These are phyloP conservation scores for Cetonia aurata DNA, from an alignment of 2,888 invertebrate genomes.

Conservation along the genomic window DNA sequence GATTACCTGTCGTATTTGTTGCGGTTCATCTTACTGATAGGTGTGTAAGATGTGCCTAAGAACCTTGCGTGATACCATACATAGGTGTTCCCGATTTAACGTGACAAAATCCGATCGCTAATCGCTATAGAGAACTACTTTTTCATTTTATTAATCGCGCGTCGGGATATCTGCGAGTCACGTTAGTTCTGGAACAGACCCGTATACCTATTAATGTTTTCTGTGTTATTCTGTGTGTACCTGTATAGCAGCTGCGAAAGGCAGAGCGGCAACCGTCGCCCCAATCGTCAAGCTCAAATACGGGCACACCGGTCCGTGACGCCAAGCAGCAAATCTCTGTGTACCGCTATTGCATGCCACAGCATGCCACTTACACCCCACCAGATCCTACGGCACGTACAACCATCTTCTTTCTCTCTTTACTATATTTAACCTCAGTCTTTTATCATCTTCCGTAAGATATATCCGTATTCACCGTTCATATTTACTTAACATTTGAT, in stretches of 20 bases:
- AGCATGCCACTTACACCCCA: constrained; percentile 73
- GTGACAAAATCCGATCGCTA: too few species aligned
- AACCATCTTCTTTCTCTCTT: constrained; percentile 60
- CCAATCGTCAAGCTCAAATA: constrained; percentile 57
- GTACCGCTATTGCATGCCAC: constrained; percentile 74
- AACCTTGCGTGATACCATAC: too few species aligned
- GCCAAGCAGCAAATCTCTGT: constrained; percentile 66
- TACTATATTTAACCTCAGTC: constrained; percentile 48
- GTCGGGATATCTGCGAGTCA: too few species aligned
- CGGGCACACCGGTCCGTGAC: constrained; percentile 65
- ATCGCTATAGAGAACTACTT: too few species aligned
- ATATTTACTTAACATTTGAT: background rate
- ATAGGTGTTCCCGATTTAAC: too few species aligned
- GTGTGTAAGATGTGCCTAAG: too few species aligned
- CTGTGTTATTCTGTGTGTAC: constrained; percentile 66
- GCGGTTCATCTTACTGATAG: too few species aligned
- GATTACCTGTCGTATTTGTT: too few species aligned
- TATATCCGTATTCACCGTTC: background rate
- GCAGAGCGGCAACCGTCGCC: constrained; percentile 65
- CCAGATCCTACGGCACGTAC: constrained; percentile 75
- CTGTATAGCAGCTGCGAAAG: constrained; percentile 67
- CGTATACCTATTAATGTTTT: constrained; percentile 58
- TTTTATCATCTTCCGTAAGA: constrained; percentile 50
- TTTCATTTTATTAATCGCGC: too few species aligned
- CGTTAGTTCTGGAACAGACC: too few species aligned